These are phyloP conservation scores for Heliangelus exortis DNA, from an alignment of 2,797 vertebrate genomes.

Conservation along the genomic window DNA sequence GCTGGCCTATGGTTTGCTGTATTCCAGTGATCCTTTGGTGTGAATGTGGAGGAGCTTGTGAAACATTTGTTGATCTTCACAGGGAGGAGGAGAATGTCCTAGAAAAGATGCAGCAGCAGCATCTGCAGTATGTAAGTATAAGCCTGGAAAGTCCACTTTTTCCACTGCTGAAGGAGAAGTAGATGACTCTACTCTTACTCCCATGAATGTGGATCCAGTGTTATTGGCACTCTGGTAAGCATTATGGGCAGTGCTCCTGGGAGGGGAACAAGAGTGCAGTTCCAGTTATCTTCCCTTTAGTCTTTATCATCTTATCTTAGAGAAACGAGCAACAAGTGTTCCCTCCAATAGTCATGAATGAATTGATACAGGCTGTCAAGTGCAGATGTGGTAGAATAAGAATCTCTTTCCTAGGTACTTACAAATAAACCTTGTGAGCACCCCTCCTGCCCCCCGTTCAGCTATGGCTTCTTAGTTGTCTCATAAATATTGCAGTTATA, in stretches of 20 bases:
- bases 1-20: neutral
- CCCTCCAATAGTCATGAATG: rapidly evolving
- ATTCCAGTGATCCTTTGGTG: neutral
- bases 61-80: rapidly evolving
- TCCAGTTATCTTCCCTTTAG: neutral
- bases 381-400: neutral
- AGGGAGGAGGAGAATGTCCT: neutral
- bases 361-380: neutral
- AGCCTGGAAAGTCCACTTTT: rapidly evolving
- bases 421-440: neutral
- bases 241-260: neutral
- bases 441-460: neutral
- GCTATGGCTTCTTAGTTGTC: neutral
- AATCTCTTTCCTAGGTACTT: neutral
- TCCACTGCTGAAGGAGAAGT: neutral
- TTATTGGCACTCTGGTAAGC: neutral
- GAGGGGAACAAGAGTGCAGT: neutral
- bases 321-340: neutral
- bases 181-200: neutral
- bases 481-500: neutral
- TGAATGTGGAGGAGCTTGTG: neutral
- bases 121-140: neutral
- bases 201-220: rapidly evolving
- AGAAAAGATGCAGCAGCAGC: neutral
- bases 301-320: neutral